Conservation (phyloP, 2,113 vertebrate species). For the Pseudopipra pipra region DNA sequence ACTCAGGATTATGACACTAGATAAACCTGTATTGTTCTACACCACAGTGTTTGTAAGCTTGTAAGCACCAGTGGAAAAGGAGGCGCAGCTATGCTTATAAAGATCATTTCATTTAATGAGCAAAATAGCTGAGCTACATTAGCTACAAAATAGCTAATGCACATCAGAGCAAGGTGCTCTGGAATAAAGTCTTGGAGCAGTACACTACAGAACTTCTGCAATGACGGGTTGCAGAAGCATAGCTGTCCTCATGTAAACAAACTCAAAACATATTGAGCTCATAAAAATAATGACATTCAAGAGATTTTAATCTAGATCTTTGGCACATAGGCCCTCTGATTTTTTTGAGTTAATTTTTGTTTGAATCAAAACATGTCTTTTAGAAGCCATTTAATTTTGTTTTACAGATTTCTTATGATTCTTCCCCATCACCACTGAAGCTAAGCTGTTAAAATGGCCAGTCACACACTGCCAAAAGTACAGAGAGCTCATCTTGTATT, state of each 20-base stretch:
- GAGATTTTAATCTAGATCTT: neutral
- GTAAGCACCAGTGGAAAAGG: neutral
- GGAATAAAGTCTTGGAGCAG: neutral
- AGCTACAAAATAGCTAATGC: too few relatives aligned
- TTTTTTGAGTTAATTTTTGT: neutral
- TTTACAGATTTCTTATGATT: neutral
- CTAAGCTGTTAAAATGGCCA: neutral
- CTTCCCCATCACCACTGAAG: neutral
- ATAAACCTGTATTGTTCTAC: neutral
- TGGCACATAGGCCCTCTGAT: neutral
- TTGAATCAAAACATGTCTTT: neutral
- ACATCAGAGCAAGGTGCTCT: neutral
- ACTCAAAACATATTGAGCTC: neutral
- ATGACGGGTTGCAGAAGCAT: fast-evolving
- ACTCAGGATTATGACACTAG: neutral
- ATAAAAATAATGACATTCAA: neutral
- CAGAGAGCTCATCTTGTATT: neutral
- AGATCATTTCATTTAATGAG: neutral
- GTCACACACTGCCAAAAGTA: neutral
- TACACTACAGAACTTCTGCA: neutral
- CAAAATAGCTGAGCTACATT: neutral
- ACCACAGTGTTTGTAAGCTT: neutral
- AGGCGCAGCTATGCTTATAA: neutral
- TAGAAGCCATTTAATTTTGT: neutral
- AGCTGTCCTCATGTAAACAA: neutral